Percentiles rank a stretch among this genome's conserved stretches.
These are phyloP conservation scores for Drosophila mettleri DNA, from an alignment of 2,888 invertebrate species.

Conservation along the genomic window DNA sequence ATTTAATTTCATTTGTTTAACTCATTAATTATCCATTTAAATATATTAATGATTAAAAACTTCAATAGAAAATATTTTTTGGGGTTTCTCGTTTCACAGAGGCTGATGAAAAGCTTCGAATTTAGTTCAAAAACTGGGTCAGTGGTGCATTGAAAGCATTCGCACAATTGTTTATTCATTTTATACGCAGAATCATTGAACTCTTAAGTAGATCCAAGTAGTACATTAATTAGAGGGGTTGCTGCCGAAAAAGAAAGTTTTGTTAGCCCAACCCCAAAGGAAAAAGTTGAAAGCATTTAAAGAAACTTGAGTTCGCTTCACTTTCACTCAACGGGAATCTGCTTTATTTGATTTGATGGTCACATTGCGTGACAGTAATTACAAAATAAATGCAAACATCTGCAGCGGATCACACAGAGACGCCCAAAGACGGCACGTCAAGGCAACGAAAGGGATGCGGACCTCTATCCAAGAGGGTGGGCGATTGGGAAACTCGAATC, in stretches of 20 bases:
- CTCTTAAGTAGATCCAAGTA: constrained; percentile 17
- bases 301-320: constrained; percentile 36
- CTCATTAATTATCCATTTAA: not conserved
- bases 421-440: constrained; percentile 38
- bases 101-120: not conserved
- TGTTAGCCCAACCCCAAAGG: not conserved
- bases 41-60: no score
- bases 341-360: constrained; percentile 80
- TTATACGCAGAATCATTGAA: constrained; percentile 22
- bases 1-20: not conserved
- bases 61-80: not conserved
- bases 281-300: constrained; percentile 33
- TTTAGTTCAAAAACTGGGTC: constrained; percentile 21
- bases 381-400: constrained; percentile 84
- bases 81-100: no score
- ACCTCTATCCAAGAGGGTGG: not conserved
- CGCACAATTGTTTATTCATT: constrained; percentile 43
- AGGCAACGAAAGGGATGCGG: constrained; percentile 39
- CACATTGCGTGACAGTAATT: constrained; percentile 85
- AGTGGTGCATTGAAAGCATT: constrained; percentile 15
- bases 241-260: constrained; percentile 19
- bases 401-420: constrained; percentile 76
- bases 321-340: constrained; percentile 48
- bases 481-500: not conserved
- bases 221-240: constrained; percentile 54